Conservation (phyloP, 2,113 vertebrate species). For the Ginglymostoma cirratum region DNA sequence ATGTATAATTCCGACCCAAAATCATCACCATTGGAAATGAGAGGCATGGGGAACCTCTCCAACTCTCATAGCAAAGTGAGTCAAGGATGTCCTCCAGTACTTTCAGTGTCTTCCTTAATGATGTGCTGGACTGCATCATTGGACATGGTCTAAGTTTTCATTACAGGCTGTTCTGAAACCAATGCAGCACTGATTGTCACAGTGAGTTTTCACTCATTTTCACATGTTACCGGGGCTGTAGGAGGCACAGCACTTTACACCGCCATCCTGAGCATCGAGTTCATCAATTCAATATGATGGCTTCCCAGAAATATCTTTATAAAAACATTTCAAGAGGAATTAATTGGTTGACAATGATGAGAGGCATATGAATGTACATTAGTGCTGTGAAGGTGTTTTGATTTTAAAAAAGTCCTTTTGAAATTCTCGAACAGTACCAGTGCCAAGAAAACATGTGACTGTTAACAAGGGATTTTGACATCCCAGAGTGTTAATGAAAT, state of each 20-base stretch:
- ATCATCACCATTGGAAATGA: background rate
- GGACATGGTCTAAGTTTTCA: background rate
- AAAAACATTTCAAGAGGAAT: background rate
- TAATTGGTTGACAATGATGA: no score
- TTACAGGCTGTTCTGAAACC: background rate
- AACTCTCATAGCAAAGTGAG: background rate
- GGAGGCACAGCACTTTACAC: background rate
- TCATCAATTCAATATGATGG: background rate
- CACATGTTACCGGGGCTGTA: no score
- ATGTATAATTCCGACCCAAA: background rate
- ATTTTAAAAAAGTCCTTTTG: no score
- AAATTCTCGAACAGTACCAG: no score
- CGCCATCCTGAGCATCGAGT: background rate
- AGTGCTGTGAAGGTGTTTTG: no score
- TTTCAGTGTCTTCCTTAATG: background rate
- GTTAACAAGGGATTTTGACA: no score
- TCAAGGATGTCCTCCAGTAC: background rate
- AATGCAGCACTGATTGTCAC: background rate
- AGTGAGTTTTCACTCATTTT: background rate
- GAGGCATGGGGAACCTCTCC: background rate
- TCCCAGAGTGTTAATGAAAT: no score
- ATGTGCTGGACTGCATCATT: background rate
- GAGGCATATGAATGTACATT: no score
- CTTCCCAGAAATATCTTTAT: background rate
- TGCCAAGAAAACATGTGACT: no score